Evolutionary conservation across 1,140 invertebrate species (phyloP).

Genomic region (Drosophila triauraria): DNA sequence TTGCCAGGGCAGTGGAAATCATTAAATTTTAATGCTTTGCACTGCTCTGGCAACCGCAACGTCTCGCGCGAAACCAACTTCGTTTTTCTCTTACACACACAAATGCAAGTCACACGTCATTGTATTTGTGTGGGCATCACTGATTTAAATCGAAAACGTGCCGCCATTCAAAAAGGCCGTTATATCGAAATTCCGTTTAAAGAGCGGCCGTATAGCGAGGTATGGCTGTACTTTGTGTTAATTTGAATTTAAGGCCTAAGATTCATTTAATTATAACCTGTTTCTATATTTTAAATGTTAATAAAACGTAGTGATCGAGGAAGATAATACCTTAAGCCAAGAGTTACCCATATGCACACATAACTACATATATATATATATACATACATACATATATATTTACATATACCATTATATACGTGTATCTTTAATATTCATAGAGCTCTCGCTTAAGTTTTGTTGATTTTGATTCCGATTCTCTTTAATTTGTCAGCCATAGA

Average conservation of each 20-base stretch:
- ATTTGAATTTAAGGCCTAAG: not conserved
- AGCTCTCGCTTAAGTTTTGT: slow-evolving; percentile 60
- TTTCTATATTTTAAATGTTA: not conserved
- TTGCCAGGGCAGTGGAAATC: no score
- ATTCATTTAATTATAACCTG: not conserved
- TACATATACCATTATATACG: slow-evolving; percentile 35
- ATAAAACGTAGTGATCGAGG: no score
- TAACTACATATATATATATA: slow-evolving; percentile 25
- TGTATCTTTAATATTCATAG: slow-evolving; percentile 49
- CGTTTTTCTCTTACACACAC: no score
- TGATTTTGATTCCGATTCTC: slow-evolving; percentile 46
- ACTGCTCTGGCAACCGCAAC: no score
- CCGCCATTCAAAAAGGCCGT: no score
- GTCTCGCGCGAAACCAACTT: no score
- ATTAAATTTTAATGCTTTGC: no score
- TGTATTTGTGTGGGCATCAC: no score
- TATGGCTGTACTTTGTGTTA: not conserved
- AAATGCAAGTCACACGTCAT: no score
- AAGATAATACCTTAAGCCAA: not conserved
- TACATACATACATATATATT: slow-evolving; percentile 42
- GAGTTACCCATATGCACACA: slow-evolving; percentile 22
- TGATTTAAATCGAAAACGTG: no score
- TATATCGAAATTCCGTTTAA: no score
- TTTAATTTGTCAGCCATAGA: slow-evolving; percentile 62
- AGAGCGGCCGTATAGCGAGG: no score